Conservation (phyloP, 2,888 invertebrate genomes). For the Bimastos eiseni region DNA sequence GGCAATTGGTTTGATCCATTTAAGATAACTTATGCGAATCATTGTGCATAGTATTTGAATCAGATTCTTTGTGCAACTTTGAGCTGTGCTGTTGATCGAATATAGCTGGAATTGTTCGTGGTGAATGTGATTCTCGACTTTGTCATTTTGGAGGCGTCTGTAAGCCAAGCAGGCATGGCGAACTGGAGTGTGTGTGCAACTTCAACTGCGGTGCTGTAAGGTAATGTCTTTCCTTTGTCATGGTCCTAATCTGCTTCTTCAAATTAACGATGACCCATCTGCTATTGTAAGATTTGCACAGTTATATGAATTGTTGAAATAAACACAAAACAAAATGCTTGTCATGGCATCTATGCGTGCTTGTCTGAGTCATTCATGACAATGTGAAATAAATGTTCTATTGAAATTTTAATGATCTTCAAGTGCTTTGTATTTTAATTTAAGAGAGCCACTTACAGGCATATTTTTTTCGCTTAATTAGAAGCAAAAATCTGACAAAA, state of each 20-base stretch:
- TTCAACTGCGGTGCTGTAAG: conserved; percentile 73
- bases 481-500: no score
- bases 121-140: conserved; percentile 58
- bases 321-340: not conserved
- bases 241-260: not conserved
- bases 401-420: not conserved
- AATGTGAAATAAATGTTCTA: not conserved
- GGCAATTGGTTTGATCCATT: no score
- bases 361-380: not conserved
- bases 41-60: no score
- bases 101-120: not conserved
- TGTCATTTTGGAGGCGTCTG: conserved; percentile 69
- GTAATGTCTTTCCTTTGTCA: conserved; percentile 46
- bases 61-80: no score
- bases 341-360: not conserved
- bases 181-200: conserved; percentile 77
- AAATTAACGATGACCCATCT: not conserved
- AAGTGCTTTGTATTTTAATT: not conserved
- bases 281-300: not conserved
- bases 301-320: not conserved
- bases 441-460: no score
- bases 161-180: conserved; percentile 76
- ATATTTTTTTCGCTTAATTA: no score
- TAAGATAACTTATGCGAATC: no score
- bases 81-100: not conserved